These are phyloP conservation scores for Myotis daubentonii DNA, from an alignment of 2,797 vertebrate genomes.

Conservation along the genomic window DNA sequence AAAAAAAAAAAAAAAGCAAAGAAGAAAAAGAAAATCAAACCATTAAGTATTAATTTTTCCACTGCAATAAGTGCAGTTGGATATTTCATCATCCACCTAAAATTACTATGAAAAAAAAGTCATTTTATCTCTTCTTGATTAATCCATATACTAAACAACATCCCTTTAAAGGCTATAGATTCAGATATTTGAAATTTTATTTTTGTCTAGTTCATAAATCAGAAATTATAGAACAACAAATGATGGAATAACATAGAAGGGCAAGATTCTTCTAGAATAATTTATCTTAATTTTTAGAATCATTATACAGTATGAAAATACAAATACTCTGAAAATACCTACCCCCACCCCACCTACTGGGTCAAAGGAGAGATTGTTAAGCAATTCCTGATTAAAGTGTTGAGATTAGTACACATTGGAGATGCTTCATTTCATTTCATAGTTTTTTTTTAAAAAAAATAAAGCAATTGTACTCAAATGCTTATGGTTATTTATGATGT, in stretches of 20 bases:
- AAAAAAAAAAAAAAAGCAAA: background rate
- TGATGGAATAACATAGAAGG: background rate
- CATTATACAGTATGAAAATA: background rate
- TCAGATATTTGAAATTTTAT: background rate
- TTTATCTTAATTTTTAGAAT: conserved; percentile 38
- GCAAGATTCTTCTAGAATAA: background rate
- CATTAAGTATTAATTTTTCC: background rate
- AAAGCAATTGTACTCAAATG: background rate
- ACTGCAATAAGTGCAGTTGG: background rate
- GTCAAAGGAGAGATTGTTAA: background rate
- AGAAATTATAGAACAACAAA: background rate
- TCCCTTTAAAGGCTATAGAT: background rate
- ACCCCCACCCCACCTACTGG: background rate
- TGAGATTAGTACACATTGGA: background rate
- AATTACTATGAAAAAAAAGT: background rate
- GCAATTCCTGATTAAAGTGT: background rate
- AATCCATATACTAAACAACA: background rate
- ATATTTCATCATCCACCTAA: conserved; percentile 5
- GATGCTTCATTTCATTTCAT: background rate
- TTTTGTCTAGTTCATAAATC: conserved; percentile 11
- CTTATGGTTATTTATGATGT: background rate
- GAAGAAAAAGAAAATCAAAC: background rate
- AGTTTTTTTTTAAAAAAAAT: background rate
- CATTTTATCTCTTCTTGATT: background rate
- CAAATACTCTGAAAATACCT: background rate